Conservation (phyloP, 2,113 vertebrate species). For the Motacilla alba region DNA sequence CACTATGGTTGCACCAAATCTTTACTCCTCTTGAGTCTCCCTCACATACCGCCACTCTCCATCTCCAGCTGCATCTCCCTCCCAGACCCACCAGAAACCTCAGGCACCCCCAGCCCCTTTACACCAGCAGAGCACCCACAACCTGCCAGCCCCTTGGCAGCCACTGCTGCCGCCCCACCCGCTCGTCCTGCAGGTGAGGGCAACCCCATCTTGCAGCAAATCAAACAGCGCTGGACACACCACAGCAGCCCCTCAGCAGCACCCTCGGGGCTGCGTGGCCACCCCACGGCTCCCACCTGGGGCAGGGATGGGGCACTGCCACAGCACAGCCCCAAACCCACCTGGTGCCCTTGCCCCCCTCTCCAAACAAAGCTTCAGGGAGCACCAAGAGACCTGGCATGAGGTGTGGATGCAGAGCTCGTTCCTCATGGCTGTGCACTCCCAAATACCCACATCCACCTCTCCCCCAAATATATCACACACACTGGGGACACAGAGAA, state of each 20-base stretch:
- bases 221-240: neutral
- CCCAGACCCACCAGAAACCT: neutral
- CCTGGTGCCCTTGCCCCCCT: neutral
- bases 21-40: too few species aligned
- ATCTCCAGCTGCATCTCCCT: too few species aligned
- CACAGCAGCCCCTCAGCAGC: neutral
- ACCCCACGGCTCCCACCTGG: neutral
- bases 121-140: too few species aligned
- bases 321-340: neutral
- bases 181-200: neutral
- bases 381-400: fast-evolving
- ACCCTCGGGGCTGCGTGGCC: fast-evolving
- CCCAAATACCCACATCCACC: neutral
- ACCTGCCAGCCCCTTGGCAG: neutral
- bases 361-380: neutral
- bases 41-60: too few species aligned
- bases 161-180: too few species aligned
- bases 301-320: neutral
- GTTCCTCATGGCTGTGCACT: too few species aligned
- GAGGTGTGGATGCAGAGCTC: too few species aligned
- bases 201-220: neutral
- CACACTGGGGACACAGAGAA: neutral
- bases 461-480: too few species aligned
- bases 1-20: too few species aligned
- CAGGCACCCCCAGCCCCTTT: neutral